Conservation (phyloP, 2,113 vertebrate species). For the Pluvialis apricaria region DNA sequence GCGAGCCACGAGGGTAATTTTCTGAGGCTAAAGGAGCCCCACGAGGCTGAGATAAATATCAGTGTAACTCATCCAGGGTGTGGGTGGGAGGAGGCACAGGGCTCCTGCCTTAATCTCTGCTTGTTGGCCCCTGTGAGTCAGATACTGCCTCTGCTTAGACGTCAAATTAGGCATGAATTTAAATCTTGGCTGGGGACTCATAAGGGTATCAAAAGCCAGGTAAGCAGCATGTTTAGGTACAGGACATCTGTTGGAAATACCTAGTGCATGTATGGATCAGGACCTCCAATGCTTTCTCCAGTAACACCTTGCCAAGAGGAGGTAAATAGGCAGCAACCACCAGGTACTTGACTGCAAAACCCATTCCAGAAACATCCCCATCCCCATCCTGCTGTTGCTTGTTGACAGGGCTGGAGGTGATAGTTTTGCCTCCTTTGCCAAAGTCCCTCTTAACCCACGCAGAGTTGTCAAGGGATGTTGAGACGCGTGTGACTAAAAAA, state of each 20-base stretch:
- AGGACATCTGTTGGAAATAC: not conserved
- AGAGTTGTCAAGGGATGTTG: not conserved
- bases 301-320: not conserved
- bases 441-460: not conserved
- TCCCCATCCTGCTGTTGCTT: not conserved
- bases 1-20: not conserved
- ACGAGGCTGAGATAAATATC: not conserved
- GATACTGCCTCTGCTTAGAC: not conserved
- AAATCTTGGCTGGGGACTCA: not conserved
- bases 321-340: not conserved
- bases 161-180: not conserved
- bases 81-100: slow-evolving; percentile 30
- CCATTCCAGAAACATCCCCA: not conserved
- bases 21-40: not conserved
- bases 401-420: not conserved
- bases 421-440: not conserved
- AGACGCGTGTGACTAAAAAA: not conserved
- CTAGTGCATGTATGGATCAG: not conserved
- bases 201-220: not conserved
- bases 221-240: not conserved
- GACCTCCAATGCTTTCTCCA: not conserved
- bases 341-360: not conserved
- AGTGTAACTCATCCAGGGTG: not conserved
- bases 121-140: slow-evolving; percentile 29
- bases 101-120: slow-evolving; percentile 2